phyloP scores from a whole-genome alignment of 2,113 vertebrate species.

The Oryctolagus cuniculus region mOryCun1.1 NC_091437.1:24805001-24805500 shows the following conservation, averaged over 20 bases:
- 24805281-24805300: neutral
- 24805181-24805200: neutral
- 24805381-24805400: neutral
- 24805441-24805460: neutral
- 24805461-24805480: no score
- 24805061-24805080: neutral
- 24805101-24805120: neutral
- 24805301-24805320: neutral
- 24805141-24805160: neutral
- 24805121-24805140: neutral
- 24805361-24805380: no score
- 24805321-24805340: neutral
- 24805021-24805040: neutral
- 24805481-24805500: neutral
- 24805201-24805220: neutral
- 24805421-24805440: neutral
- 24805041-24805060: neutral
- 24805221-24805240: neutral
- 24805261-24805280: neutral
- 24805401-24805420: neutral
- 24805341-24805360: neutral
- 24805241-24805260: neutral
- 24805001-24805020: neutral
- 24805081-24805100: neutral
- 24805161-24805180: neutral